Conservation (phyloP, 2,113 vertebrate species). For the Colistium nudipinnis region DNA sequence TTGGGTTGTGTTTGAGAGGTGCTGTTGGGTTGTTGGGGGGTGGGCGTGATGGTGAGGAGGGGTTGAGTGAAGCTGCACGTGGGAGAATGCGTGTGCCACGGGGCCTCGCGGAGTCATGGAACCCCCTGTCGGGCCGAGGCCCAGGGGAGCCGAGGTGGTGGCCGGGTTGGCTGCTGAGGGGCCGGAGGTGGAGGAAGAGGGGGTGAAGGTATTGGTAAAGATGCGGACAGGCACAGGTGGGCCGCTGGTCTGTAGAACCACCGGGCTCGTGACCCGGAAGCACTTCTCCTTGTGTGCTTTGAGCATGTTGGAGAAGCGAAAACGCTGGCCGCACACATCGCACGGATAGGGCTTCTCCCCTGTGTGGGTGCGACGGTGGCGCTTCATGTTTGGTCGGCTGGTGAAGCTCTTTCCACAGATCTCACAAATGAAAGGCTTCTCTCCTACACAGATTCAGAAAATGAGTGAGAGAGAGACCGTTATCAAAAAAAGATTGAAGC, state of each 20-base stretch:
- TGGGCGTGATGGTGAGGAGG: slow-evolving; percentile 86
- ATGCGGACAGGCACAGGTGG: slow-evolving; percentile 83
- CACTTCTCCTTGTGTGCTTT: slow-evolving; percentile 99
- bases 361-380: slow-evolving; percentile 95
- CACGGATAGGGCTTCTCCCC: slow-evolving; percentile 98
- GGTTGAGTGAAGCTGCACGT: slow-evolving; percentile 88
- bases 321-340: slow-evolving; percentile 95
- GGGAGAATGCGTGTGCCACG: slow-evolving; percentile 86
- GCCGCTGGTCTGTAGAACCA: slow-evolving; percentile 83
- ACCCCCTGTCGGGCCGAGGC: slow-evolving; percentile 77
- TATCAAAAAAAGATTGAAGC: neutral
- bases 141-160: slow-evolving; percentile 71
- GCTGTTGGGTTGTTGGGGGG: slow-evolving; percentile 74
- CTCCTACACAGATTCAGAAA: slow-evolving; percentile 80
- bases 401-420: slow-evolving; percentile 99
- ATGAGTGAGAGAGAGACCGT: neutral
- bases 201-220: slow-evolving; percentile 80
- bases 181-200: slow-evolving; percentile 75
- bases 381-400: slow-evolving; percentile 98
- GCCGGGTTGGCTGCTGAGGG: slow-evolving; percentile 53
- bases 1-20: slow-evolving; percentile 84
- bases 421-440: slow-evolving; percentile 99
- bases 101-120: slow-evolving; percentile 77
- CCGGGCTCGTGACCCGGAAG: slow-evolving; percentile 94
- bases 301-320: slow-evolving; percentile 99